These are phyloP conservation scores for Drosophila kurseongensis DNA, from an alignment of 1,140 invertebrate species.

Conservation along the genomic window DNA sequence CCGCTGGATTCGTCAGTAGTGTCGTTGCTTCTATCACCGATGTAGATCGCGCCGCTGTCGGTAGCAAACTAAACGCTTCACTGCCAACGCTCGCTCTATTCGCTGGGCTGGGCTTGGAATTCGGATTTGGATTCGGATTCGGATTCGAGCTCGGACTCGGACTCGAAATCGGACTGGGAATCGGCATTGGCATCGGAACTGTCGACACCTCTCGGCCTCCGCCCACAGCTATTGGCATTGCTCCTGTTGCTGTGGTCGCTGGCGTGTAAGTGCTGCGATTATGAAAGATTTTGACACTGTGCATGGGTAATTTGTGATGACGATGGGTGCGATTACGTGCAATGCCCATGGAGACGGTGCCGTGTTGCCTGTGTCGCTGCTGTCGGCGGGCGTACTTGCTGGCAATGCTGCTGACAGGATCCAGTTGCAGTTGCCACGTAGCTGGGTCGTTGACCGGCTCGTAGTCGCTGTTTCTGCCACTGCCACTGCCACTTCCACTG, in stretches of 20 bases:
- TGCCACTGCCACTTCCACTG: slow-evolving; percentile 9
- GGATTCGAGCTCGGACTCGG: slow-evolving; percentile 1
- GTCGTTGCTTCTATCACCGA: slow-evolving; percentile 33
- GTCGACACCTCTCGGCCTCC: slow-evolving; percentile 34
- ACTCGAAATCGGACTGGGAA: not conserved
- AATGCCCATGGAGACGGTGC: slow-evolving; percentile 63
- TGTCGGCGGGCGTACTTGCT: slow-evolving; percentile 77
- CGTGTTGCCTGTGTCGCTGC: slow-evolving; percentile 59
- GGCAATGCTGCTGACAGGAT: slow-evolving; percentile 80
- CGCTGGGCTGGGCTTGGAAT: slow-evolving; percentile 11
- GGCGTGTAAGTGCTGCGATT: slow-evolving; percentile 76
- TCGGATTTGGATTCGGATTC: slow-evolving; percentile 7
- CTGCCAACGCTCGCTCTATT: slow-evolving; percentile 41
- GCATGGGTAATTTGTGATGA: slow-evolving; percentile 83
- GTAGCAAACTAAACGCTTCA: slow-evolving; percentile 58
- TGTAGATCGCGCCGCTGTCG: slow-evolving; percentile 70
- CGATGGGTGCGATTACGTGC: slow-evolving; percentile 78
- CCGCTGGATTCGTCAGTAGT: slow-evolving; percentile 7
- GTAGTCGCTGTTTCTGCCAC: slow-evolving; percentile 21
- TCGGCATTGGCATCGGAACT: slow-evolving; percentile 23
- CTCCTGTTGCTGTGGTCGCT: slow-evolving; percentile 13
- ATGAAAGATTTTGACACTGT: slow-evolving; percentile 84
- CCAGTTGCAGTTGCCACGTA: slow-evolving; percentile 46
- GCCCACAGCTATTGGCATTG: slow-evolving; percentile 27
- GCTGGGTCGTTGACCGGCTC: slow-evolving; percentile 60